A percentile compares a stretch with the other conserved stretches of the same genome.
Conservation (phyloP, 2,113 vertebrate species). For the Halcyon senegalensis region DNA sequence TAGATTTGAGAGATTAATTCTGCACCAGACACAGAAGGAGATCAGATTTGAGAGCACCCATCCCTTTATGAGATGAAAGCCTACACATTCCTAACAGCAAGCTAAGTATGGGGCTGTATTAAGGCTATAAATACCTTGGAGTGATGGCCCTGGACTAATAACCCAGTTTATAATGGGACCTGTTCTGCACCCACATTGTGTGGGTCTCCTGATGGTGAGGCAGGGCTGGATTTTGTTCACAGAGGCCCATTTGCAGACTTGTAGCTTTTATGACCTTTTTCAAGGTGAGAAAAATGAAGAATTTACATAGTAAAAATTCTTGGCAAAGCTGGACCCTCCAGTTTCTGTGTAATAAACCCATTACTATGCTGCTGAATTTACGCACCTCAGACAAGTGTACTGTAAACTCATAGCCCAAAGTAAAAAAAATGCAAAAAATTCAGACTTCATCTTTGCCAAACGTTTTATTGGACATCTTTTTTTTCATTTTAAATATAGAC, state of each 20-base stretch:
- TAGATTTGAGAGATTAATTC: not conserved
- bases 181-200: accelerated
- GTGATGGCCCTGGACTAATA: not conserved
- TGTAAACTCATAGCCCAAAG: not conserved
- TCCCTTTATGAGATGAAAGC: not conserved
- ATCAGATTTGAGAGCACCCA: not conserved
- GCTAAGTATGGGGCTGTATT: not conserved
- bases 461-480: not conserved
- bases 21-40: not conserved
- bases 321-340: not conserved
- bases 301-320: constrained; percentile 38
- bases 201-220: not conserved
- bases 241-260: not conserved
- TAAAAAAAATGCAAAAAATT: not conserved
- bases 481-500: not conserved
- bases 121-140: not conserved
- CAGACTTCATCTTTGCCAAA: constrained; percentile 7
- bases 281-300: not conserved
- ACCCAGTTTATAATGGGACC: not conserved
- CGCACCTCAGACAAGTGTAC: not conserved
- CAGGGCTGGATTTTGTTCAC: not conserved
- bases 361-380: not conserved
- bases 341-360: not conserved
- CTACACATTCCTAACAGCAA: not conserved
- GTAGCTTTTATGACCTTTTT: not conserved